Conservation (phyloP, 1,140 invertebrate species). For the Rhagoletis pomonella region DNA sequence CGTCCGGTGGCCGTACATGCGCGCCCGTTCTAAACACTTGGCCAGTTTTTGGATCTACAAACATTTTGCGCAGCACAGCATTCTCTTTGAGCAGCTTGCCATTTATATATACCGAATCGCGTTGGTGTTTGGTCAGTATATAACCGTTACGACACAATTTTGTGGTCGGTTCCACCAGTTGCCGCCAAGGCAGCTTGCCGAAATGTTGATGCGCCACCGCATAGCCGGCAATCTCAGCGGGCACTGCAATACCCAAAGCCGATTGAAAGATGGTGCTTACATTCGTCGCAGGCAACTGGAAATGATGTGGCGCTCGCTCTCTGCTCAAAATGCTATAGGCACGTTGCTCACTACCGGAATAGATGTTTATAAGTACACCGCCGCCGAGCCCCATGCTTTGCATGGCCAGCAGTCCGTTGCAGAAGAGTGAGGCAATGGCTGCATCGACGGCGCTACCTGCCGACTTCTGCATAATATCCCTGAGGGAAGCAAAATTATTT, state of each 20-base stretch:
- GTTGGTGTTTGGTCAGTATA: conserved; percentile 83
- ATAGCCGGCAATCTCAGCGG: conserved; percentile 92
- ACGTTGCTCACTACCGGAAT: conserved; percentile 78
- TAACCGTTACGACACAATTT: conserved; percentile 83
- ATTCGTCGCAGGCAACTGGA: conserved; percentile 63
- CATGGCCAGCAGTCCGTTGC: conserved; percentile 88
- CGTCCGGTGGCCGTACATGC: conserved; percentile 78
- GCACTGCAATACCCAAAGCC: conserved; percentile 86
- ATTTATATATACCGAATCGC: conserved; percentile 76
- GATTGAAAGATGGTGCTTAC: conserved; percentile 61
- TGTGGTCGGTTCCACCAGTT: conserved; percentile 86
- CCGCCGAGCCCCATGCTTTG: conserved; percentile 94
- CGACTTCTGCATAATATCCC: conserved; percentile 78
- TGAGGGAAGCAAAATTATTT: conserved; percentile 21
- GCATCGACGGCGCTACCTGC: conserved; percentile 91
- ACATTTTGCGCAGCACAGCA: conserved; percentile 76
- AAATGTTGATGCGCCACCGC: conserved; percentile 85
- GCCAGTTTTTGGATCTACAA: conserved; percentile 68
- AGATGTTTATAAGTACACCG: conserved; percentile 89
- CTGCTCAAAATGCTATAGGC: conserved; percentile 81
- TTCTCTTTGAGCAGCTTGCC: conserved; percentile 76
- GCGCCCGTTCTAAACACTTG: conserved; percentile 79
- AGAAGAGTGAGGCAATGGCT: conserved; percentile 88
- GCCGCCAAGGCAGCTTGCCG: conserved; percentile 85
- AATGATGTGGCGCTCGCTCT: conserved; percentile 75